phyloP scores from a whole-genome alignment of 2,888 invertebrate species.

The Cephus rjabovi region DNA sequence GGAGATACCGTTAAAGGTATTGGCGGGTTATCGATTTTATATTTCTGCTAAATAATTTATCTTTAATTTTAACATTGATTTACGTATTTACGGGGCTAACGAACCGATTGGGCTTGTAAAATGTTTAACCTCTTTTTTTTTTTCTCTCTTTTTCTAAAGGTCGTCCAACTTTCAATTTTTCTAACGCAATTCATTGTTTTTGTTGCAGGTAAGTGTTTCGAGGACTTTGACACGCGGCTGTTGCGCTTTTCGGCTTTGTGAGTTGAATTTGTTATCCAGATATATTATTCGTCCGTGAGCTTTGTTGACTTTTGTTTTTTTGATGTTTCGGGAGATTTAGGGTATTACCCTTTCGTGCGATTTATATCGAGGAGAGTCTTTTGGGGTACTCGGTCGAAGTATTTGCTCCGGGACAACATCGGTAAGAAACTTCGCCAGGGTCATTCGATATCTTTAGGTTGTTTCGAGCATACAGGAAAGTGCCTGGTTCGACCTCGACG shows the following conservation, averaged over 20 bases:
- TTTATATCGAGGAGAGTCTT: not conserved
- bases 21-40: not conserved
- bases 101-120: not conserved
- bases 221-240: not conserved
- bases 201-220: constrained; percentile 4
- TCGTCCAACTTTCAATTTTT: constrained; percentile 20
- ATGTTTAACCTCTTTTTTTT: constrained; percentile 2
- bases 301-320: not conserved
- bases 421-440: not conserved
- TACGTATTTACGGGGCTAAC: not conserved
- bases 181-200: not conserved
- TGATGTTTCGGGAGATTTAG: not conserved
- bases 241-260: not conserved
- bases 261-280: not conserved
- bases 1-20: not conserved
- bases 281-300: not conserved
- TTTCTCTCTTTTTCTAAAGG: constrained; percentile 21
- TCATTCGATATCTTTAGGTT: not conserved
- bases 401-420: not conserved
- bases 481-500: not conserved
- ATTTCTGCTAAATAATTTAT: not conserved
- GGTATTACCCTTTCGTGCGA: not conserved
- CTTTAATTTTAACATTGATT: not conserved
- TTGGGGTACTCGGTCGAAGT: not conserved
- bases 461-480: not conserved